phyloP scores from a whole-genome alignment of 2,797 vertebrate species.

The Pangasius djambal region DNA sequence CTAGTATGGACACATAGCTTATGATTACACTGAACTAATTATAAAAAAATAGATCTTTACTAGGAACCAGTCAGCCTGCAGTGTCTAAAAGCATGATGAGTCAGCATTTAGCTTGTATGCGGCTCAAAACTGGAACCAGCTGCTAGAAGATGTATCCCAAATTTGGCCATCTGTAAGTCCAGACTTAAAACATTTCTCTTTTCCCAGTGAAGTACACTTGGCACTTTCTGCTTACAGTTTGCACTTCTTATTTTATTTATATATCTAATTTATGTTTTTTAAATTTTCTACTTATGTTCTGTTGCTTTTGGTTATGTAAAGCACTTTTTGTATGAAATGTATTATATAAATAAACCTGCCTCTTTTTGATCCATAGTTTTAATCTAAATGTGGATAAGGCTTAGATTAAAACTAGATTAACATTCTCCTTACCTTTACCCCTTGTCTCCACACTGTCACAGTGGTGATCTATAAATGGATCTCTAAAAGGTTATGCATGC shows the following conservation, averaged over 20 bases:
- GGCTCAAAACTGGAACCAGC: neutral
- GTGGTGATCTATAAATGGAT: neutral
- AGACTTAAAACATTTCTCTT: neutral
- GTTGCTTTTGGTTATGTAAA: neutral
- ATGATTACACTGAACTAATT: neutral
- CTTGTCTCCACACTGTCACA: neutral
- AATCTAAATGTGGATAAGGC: neutral
- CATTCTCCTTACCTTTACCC: neutral
- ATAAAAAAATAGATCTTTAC: neutral
- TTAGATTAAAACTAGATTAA: neutral
- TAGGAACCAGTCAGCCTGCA: neutral
- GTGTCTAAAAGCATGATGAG: neutral
- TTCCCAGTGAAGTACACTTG: neutral
- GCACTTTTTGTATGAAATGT: neutral
- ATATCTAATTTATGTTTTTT: neutral
- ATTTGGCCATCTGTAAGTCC: neutral
- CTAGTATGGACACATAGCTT: neutral
- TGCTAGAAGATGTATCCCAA: too few relatives aligned
- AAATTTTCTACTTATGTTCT: neutral
- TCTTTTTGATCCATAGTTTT: neutral
- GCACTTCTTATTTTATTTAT: neutral
- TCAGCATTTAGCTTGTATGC: neutral
- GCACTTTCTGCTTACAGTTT: too few relatives aligned
- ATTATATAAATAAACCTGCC: neutral
- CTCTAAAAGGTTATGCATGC: neutral